A percentile compares a stretch with the other conserved stretches of the same genome.
These are phyloP conservation scores for Chaetodon auriga DNA, from an alignment of 2,113 vertebrate species.

Conservation along the genomic window DNA sequence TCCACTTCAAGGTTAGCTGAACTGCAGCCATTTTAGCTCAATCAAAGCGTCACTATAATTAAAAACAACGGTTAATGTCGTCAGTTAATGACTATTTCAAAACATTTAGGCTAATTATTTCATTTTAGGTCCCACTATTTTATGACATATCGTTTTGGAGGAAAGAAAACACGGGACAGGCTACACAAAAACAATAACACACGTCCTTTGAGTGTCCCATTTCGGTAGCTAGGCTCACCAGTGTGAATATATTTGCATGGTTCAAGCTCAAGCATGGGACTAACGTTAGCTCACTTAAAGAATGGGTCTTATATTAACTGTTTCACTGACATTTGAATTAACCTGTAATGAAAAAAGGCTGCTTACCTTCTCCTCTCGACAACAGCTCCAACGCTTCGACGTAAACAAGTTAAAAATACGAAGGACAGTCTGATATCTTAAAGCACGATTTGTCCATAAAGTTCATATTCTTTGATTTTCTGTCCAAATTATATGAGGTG, in stretches of 20 bases:
- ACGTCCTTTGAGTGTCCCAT: no score
- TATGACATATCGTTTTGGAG: neutral
- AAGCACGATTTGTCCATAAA: neutral
- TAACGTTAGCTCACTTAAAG: neutral
- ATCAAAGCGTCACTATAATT: neutral
- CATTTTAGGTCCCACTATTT: neutral
- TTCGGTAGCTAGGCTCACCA: no score
- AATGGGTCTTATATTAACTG: accelerated
- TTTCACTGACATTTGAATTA: neutral
- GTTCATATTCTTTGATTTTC: neutral
- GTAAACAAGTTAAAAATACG: constrained; percentile 63
- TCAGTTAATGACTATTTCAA: neutral
- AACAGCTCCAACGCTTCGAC: constrained; percentile 27
- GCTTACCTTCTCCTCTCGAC: constrained; percentile 49
- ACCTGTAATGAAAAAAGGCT: neutral
- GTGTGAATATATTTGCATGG: neutral
- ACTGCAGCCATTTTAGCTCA: constrained; percentile 35
- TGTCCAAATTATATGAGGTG: accelerated
- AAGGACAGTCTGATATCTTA: neutral
- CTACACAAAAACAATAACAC: neutral
- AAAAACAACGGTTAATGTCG: neutral
- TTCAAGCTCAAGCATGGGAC: neutral
- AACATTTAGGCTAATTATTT: no score
- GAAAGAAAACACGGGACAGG: neutral
- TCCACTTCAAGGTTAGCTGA: constrained; percentile 20